Conservation (phyloP, 2,113 vertebrate species). For the Nestor notabilis region DNA sequence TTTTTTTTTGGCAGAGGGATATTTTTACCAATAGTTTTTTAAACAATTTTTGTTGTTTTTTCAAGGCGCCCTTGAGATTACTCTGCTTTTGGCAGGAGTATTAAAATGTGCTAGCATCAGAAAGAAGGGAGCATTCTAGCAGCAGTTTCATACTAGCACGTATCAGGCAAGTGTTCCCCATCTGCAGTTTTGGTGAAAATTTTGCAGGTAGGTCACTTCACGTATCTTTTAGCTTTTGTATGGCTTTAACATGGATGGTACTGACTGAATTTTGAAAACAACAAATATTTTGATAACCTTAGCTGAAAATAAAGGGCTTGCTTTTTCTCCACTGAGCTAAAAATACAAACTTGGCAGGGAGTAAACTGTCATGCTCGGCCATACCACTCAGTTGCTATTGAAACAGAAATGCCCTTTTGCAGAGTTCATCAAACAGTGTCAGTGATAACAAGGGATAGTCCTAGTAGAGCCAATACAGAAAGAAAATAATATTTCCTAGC, state of each 20-base stretch:
- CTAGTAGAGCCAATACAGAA: neutral
- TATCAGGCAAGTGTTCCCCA: neutral
- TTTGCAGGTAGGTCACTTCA: neutral
- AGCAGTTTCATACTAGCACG: neutral
- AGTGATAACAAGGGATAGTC: neutral
- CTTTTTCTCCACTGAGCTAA: conserved; percentile 7
- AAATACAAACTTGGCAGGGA: conserved; percentile 7
- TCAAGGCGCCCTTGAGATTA: neutral
- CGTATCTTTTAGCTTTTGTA: neutral
- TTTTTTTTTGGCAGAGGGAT: neutral
- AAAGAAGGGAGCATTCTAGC: neutral
- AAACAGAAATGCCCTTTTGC: conserved; percentile 18
- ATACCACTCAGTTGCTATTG: neutral
- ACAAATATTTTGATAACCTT: conserved; percentile 15
- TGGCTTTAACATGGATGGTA: neutral
- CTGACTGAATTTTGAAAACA: conserved; percentile 10
- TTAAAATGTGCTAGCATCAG: neutral
- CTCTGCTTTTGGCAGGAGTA: neutral
- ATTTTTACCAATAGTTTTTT: conserved; percentile 4
- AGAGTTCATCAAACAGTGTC: conserved; percentile 5
- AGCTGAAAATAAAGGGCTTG: neutral
- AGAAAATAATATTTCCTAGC: neutral
- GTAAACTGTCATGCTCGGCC: neutral
- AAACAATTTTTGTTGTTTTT: neutral
- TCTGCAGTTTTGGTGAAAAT: neutral